phyloP scores from a whole-genome alignment of 2,113 vertebrate species.

The Enhydra lutris region DNA sequence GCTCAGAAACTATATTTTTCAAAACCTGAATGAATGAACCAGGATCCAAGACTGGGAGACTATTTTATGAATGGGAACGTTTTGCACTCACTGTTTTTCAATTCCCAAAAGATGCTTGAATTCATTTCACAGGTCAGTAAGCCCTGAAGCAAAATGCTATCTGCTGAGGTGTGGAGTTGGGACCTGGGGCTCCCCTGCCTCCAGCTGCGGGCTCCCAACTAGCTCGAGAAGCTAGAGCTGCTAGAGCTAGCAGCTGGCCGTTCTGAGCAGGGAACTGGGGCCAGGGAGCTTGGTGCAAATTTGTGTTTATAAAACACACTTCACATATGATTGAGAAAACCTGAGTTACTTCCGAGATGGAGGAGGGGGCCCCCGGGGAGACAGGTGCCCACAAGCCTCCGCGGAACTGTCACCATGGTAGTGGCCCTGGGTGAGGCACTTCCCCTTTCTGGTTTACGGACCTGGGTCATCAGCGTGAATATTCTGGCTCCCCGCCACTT shows the following conservation, averaged over 20 bases:
- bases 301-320: neutral
- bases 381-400: neutral
- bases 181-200: neutral
- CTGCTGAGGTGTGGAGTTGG: neutral
- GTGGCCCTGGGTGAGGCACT: neutral
- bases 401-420: rapidly evolving
- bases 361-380: neutral
- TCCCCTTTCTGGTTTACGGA: neutral
- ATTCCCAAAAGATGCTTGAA: neutral
- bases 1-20: neutral
- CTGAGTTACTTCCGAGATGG: neutral
- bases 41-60: neutral
- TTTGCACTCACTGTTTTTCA: neutral
- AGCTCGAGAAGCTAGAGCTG: neutral
- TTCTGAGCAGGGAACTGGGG: neutral
- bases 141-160: neutral
- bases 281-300: neutral
- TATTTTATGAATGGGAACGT: neutral
- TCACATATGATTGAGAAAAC: neutral
- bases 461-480: rapidly evolving
- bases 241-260: neutral
- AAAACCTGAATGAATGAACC: neutral
- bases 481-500: neutral
- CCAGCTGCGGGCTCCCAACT: neutral
- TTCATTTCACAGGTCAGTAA: neutral